These are phyloP conservation scores for Dunckerocampus dactyliophorus DNA, from an alignment of 2,113 vertebrate genomes.

Conservation along the genomic window DNA sequence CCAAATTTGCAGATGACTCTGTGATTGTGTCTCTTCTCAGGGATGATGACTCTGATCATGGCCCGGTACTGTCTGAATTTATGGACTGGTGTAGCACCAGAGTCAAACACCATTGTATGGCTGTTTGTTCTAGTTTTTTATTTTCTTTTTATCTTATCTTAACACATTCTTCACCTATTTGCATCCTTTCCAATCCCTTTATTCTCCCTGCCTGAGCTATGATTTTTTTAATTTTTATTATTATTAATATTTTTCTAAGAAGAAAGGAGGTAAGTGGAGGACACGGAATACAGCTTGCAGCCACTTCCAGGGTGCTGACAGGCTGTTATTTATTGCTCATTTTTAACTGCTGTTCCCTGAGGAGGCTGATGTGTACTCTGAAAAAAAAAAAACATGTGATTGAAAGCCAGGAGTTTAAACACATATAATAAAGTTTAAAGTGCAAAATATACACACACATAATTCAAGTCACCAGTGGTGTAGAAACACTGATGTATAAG, in stretches of 20 bases:
- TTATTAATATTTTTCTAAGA: not conserved
- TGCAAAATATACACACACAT: not conserved
- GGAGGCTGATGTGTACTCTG: not conserved
- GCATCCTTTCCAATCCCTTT: not conserved
- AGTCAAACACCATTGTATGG: no score
- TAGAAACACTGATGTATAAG: not conserved
- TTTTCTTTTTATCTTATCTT: not conserved
- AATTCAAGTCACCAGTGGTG: not conserved
- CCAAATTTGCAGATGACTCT: no score
- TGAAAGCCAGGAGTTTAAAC: not conserved
- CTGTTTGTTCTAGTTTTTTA: no score
- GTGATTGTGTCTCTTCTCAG: no score
- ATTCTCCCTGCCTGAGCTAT: not conserved
- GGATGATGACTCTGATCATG: no score
- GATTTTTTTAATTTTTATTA: not conserved
- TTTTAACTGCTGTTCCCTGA: not conserved
- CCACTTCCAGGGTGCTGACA: conserved; percentile 27
- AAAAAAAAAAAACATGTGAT: not conserved
- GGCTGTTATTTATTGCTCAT: conserved; percentile 18
- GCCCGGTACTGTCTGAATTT: no score
- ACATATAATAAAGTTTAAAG: not conserved
- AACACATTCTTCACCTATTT: conserved; percentile 31
- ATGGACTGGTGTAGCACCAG: no score
- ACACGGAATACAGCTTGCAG: conserved; percentile 39
- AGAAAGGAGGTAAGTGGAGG: not conserved